Base-by-base conservation (phyloP, 2,797 vertebrate species). In the Cichlasoma orientale region DNA sequence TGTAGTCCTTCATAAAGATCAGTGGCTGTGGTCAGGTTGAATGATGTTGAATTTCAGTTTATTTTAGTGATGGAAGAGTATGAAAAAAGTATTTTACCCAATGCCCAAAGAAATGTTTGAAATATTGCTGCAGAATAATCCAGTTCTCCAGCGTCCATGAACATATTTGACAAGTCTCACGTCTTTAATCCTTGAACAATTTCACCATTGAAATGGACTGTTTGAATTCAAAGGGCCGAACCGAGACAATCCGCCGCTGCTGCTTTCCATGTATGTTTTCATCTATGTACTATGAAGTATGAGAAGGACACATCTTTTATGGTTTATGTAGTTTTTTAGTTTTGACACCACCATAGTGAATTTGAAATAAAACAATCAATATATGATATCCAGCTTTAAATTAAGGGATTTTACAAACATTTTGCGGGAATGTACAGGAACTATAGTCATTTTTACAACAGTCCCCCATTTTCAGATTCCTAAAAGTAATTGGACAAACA, bases 1-100 rank as follows among this genome's bases (percentile, higher is more conserved):
- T 55, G 29, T 33, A 82, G 56, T 77, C 52, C 56, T 77, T 79
- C 44, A 44, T 21, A 38, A 59, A 55, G 21, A 69, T 82, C 66
- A 75, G 31, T 44, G 41, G 33, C 59, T 66, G 14, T 27, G 33
- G 27, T 1, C 53, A 44, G 29, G 14, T 63, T 72, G 13, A 63
- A 16, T 75, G 56, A 61, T 29, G 8, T 21, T 58, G 25, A 69
- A 73, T 61, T 66, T 58, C 21, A 59, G 16, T 44, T n/a, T 19
- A 57, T 73, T 14, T 52, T 29, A 23, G 38, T 38, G 50, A 13
- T 55, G 38, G 21, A 58, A 47, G 2, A 56, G 19, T 13, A 33
- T 23, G 29, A 66, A 72, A 68, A 68, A 27, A 18, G 23, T 50
- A 68, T 50, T 68, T 47, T 29, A 50, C 7, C 41, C 14, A 66